phyloP scores from a whole-genome alignment of 2,888 invertebrate species.

The Papilio demoleus region DNA sequence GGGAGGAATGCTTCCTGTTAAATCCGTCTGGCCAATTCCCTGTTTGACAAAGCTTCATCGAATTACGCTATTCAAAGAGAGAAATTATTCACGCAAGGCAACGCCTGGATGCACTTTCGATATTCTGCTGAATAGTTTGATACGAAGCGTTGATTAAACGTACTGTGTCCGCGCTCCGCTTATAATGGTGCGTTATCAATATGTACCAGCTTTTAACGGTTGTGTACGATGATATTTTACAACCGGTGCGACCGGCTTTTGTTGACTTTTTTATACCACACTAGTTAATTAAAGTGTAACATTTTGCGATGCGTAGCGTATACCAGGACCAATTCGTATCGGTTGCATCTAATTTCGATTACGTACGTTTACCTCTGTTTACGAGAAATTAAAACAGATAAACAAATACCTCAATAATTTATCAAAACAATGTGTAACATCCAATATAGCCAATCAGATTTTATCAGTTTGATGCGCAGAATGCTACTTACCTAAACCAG shows the following conservation, averaged over 20 bases:
- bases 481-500: too few relatives aligned
- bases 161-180: background rate
- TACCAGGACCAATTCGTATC: background rate
- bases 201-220: constrained; percentile 6
- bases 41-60: constrained; percentile 16
- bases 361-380: background rate
- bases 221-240: background rate
- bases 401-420: too few relatives aligned
- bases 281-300: constrained; percentile 17
- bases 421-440: background rate
- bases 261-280: background rate
- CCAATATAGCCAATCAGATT: background rate
- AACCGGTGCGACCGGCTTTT: constrained; percentile 1
- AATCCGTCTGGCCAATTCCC: constrained; percentile 18
- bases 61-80: constrained; percentile 21
- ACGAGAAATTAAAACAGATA: too few relatives aligned
- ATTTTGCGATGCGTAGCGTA: constrained; percentile 1
- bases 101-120: constrained; percentile 26
- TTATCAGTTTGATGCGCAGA: background rate
- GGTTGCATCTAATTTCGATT: constrained; percentile 1
- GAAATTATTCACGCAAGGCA: constrained; percentile 12
- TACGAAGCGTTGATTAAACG: constrained; percentile 26
- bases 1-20: constrained; percentile 6
- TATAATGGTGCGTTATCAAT: constrained; percentile 6
- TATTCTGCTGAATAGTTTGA: constrained; percentile 19